A percentile compares a stretch with the other conserved stretches of the same genome.
phyloP scores from a whole-genome alignment of 92 coral and sea anemone species.

The Anthopleura xanthogrammica region DNA sequence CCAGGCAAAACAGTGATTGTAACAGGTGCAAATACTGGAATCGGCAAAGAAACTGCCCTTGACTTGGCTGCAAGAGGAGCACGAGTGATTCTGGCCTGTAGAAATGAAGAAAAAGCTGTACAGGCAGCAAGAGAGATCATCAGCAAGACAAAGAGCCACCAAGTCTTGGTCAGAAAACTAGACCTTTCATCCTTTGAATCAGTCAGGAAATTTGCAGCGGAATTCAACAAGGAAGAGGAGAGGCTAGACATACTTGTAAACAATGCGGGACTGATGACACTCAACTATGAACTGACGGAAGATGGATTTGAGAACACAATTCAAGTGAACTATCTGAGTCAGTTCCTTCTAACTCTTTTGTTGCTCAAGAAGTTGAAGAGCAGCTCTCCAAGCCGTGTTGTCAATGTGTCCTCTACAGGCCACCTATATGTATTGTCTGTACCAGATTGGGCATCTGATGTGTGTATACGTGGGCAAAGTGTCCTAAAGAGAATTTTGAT shows the following conservation, averaged over 20 bases:
- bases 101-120: slow-evolving; percentile 47
- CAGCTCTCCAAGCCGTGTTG: slow-evolving; percentile 5
- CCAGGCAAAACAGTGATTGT: slow-evolving; percentile 70
- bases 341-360: slow-evolving; percentile 43
- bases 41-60: slow-evolving; percentile 66
- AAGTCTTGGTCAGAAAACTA: slow-evolving; percentile 47
- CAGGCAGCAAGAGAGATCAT: slow-evolving; percentile 59
- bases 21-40: slow-evolving; percentile 76
- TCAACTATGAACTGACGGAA: slow-evolving; percentile 31
- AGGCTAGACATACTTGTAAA: slow-evolving; percentile 67
- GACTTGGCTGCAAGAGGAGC: slow-evolving; percentile 70
- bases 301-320: slow-evolving; percentile 65
- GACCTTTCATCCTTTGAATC: slow-evolving; percentile 61
- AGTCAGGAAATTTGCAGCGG: slow-evolving; percentile 56
- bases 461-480: slow-evolving; percentile 11
- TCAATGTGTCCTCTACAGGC: slow-evolving; percentile 59
- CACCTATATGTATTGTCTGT: slow-evolving; percentile 1
- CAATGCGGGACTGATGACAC: slow-evolving; percentile 48
- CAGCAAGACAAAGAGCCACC: slow-evolving; percentile 46
- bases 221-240: slow-evolving; percentile 46
- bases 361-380: slow-evolving; percentile 24
- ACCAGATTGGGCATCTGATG: slow-evolving; percentile 43
- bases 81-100: slow-evolving; percentile 61
- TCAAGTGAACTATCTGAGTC: slow-evolving; percentile 72
- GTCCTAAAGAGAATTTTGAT: slow-evolving; percentile 21